These are phyloP conservation scores for Pogona vitticeps DNA, from an alignment of 2,113 vertebrate genomes.

Conservation along the genomic window DNA sequence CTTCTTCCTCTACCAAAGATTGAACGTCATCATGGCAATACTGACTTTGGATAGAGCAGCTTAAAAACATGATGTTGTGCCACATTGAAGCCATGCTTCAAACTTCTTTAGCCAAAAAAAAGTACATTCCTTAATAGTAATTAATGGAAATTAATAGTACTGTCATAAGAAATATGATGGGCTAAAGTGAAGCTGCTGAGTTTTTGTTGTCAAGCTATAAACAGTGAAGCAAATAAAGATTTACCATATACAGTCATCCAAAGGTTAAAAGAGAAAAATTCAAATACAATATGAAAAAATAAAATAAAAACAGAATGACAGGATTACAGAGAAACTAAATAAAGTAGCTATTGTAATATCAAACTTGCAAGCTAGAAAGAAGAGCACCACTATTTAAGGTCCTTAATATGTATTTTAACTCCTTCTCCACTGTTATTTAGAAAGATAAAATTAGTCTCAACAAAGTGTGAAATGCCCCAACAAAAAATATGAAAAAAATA, in stretches of 20 bases:
- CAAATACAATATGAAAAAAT: conserved; percentile 28
- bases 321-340: conserved; percentile 6
- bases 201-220: neutral
- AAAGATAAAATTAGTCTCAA: neutral
- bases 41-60: no score
- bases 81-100: no score
- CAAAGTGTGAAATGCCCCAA: neutral
- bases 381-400: neutral
- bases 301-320: conserved; percentile 28
- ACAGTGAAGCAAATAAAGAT: neutral
- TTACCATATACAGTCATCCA: conserved; percentile 64
- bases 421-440: neutral
- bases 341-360: neutral
- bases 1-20: no score
- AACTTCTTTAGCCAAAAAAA: no score
- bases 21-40: no score
- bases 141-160: neutral
- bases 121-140: neutral
- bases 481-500: neutral
- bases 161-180: neutral
- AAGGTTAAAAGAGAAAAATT: conserved; percentile 42
- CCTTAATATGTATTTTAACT: neutral
- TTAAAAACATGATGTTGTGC: no score
- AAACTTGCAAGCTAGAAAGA: neutral
- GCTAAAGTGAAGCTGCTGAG: neutral